Base-by-base conservation (phyloP, 2,113 vertebrate species). In the Leptodactylus fuscus region DNA sequence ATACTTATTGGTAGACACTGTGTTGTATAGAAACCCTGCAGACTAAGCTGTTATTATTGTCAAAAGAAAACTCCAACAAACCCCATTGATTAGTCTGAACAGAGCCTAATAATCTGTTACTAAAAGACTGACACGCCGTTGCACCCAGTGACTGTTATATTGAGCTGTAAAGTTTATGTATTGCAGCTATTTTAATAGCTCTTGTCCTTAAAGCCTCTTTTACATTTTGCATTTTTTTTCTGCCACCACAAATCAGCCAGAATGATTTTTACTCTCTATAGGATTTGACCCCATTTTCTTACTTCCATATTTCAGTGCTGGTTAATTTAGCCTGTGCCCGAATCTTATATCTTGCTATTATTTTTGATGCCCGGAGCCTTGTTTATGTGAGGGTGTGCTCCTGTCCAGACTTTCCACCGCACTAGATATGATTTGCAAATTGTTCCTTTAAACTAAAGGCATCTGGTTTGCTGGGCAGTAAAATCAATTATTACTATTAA, bases 401-500 rank as follows among this genome's bases (percentile, higher is more conserved):
- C 49, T 81, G 77, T 86, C 77, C 84, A 80, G 71, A 81, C 84
- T 86, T 46, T 60, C 51, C 76, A 71, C 18, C 10, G 76, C 65
- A 34, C 16, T 58, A 71, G 76, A 60, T 86, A 60, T 86, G 84
- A 86, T 86, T 81, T 80, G 65, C 71, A 86, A 86, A 86, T 86
- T 53, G 76, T 81, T 80, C 49, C 67, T 81, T 86, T 86, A 86
- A 86, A 86, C 84, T 86, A 73, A 73, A 86, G 84, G 84, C 84
- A 86, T 86, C 84, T 86, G 84, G 84, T 86, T 86, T 81, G 84
- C 38, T 86, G 84, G 84, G 49, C 84, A 86, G 76, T 86, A 70
- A 86, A 86, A 86, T 86, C 84, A 86, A 86, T 86, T 86, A 86
- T 86, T 70, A 79, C 83, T 85, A 85, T 79, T 85, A 78, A 85